A percentile compares a stretch with the other conserved stretches of the same genome.
These are phyloP conservation scores for Otolemur crassicaudatus DNA, from an alignment of 2,797 vertebrate species.

Conservation along the genomic window DNA sequence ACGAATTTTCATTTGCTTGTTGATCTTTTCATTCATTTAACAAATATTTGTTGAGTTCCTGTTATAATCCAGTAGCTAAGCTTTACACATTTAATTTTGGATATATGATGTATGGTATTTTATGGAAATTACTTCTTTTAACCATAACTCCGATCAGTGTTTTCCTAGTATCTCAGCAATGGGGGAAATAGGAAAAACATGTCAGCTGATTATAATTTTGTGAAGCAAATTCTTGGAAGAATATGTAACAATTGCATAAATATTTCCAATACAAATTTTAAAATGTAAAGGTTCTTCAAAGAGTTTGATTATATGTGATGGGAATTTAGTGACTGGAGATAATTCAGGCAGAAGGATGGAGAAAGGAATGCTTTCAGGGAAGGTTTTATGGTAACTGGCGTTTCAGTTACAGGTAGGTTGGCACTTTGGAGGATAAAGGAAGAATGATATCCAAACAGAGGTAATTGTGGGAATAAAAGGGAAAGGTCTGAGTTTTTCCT, in stretches of 20 bases:
- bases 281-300: neutral
- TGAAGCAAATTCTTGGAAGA: neutral
- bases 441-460: neutral
- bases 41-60: neutral
- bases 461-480: neutral
- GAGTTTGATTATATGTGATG: neutral
- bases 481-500: neutral
- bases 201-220: neutral
- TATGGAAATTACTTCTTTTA: neutral
- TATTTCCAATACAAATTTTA: neutral
- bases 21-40: neutral
- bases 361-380: neutral
- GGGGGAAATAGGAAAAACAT: neutral
- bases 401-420: neutral
- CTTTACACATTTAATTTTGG: neutral
- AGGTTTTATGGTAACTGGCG: neutral
- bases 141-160: neutral
- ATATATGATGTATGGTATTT: neutral
- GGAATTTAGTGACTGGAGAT: neutral
- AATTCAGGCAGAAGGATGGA: neutral
- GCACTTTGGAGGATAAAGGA: neutral
- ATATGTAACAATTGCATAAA: neutral
- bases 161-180: neutral
- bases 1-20: neutral
- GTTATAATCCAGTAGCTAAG: neutral